Evolutionary conservation across 1,140 invertebrate species (phyloP).

Genomic region (Macrostomum lignano): DNA sequence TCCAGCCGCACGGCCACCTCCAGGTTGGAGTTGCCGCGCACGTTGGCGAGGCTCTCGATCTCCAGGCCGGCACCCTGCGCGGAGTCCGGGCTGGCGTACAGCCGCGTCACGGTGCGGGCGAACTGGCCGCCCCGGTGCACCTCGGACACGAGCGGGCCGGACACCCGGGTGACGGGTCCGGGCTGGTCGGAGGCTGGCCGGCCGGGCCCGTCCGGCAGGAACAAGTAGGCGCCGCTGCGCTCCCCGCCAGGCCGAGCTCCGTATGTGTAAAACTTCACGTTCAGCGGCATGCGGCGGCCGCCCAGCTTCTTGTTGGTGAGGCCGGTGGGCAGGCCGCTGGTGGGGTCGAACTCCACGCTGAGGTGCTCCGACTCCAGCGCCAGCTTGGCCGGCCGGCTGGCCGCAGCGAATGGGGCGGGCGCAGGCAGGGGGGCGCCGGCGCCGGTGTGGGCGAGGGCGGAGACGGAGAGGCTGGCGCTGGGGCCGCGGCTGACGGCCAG

Average conservation of each 20-base stretch:
- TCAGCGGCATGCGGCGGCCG: too few species aligned
- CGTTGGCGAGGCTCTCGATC: conserved; percentile 45
- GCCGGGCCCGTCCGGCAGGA: conserved; percentile 58
- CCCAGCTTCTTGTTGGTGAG: too few species aligned
- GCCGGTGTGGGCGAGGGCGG: too few species aligned
- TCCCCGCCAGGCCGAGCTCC: conserved; percentile 36
- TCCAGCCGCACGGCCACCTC: conserved; percentile 66
- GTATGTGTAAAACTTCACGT: conserved; percentile 40
- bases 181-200: conserved; percentile 27
- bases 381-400: too few species aligned
- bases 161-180: not conserved
- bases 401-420: too few species aligned
- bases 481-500: conserved; percentile 9
- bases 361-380: too few species aligned
- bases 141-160: conserved; percentile 1
- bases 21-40: conserved; percentile 43
- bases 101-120: not conserved
- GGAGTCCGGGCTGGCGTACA: not conserved
- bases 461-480: too few species aligned
- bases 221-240: conserved; percentile 73
- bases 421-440: too few species aligned
- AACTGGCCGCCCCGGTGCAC: conserved; percentile 3
- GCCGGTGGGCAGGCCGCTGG: too few species aligned
- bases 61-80: conserved; percentile 17
- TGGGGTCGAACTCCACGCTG: too few species aligned